These are phyloP conservation scores for Turdus rufiventris DNA, from an alignment of 2,113 vertebrate species.

Conservation along the genomic window DNA sequence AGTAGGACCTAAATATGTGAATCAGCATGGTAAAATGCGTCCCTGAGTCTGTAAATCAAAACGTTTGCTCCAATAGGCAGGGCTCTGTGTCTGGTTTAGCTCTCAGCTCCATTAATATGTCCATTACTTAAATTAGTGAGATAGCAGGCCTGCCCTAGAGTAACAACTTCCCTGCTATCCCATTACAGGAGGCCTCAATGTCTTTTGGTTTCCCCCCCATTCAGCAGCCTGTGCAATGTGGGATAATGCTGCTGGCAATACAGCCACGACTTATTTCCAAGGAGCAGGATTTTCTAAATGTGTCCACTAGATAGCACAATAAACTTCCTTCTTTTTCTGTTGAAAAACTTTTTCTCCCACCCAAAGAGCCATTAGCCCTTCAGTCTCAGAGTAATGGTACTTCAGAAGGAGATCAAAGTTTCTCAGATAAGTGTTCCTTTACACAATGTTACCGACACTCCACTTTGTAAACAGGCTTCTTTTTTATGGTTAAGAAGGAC, in stretches of 20 bases:
- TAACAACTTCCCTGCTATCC: background rate
- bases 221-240: background rate
- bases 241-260: background rate
- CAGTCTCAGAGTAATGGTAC: conserved; percentile 56
- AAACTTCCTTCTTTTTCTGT: conserved; percentile 19
- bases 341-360: conserved; percentile 38
- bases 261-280: background rate
- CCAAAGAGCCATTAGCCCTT: conserved; percentile 31
- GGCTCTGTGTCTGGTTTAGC: conserved; percentile 45
- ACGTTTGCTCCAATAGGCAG: conserved; percentile 13
- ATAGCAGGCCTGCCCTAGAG: conserved; percentile 39
- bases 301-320: conserved; percentile 50
- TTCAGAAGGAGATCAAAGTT: conserved; percentile 73
- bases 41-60: conserved; percentile 33
- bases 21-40: conserved; percentile 19
- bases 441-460: conserved; percentile 74
- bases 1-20: conserved; percentile 12
- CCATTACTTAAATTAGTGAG: conserved; percentile 24
- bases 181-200: conserved; percentile 3
- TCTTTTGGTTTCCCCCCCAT: background rate
- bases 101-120: conserved; percentile 42
- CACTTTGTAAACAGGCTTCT: conserved; percentile 68
- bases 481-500: conserved; percentile 68
- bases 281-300: conserved; percentile 37
- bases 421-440: conserved; percentile 67